A percentile compares a stretch with the other conserved stretches of the same genome.
phyloP scores from a whole-genome alignment of 1,140 invertebrate species.

The Bombus cullumanus region DNA sequence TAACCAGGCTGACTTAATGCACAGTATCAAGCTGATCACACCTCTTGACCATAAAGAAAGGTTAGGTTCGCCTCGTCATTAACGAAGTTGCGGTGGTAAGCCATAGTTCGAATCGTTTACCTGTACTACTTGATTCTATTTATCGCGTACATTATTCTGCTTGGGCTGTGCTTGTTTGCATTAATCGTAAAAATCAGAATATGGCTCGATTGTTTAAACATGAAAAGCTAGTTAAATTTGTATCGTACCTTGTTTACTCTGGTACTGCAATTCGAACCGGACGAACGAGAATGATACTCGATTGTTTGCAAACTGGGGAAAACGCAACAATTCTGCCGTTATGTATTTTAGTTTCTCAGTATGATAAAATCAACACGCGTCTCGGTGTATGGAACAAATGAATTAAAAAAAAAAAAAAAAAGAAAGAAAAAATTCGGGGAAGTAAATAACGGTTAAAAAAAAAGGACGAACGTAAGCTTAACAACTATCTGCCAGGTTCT shows the following conservation, averaged over 20 bases:
- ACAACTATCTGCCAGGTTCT: background rate
- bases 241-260: background rate
- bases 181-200: background rate
- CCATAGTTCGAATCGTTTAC: background rate
- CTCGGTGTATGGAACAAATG: no score
- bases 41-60: conserved; percentile 2
- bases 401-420: no score
- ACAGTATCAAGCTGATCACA: conserved; percentile 47
- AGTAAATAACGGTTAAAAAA: background rate
- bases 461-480: background rate
- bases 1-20: conserved; percentile 34
- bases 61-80: background rate
- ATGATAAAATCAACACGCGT: conserved; percentile 5
- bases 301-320: background rate
- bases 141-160: background rate
- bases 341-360: conserved; percentile 1
- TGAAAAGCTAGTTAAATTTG: background rate
- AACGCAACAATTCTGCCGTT: background rate
- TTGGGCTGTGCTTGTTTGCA: background rate
- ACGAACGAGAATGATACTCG: background rate
- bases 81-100: background rate
- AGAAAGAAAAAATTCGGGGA: background rate
- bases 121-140: background rate
- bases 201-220: background rate
- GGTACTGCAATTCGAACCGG: background rate